Conservation (phyloP, 2,113 vertebrate species). For the Prinia subflava region DNA sequence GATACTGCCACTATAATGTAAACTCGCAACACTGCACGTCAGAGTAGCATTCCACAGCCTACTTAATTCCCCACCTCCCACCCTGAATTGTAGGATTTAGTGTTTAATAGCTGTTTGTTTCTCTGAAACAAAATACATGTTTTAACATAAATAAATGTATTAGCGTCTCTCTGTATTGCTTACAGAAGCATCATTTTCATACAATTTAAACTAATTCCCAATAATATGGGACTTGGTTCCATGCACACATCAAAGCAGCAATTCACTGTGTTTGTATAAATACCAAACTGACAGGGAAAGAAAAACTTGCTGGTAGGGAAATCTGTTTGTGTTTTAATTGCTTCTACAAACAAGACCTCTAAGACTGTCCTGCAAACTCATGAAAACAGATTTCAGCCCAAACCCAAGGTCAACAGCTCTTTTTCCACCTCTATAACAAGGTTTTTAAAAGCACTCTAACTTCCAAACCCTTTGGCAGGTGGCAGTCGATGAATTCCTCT, state of each 20-base stretch:
- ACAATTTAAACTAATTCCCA: constrained; percentile 64
- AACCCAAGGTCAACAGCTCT: background rate
- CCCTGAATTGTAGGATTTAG: background rate
- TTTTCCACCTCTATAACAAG: background rate
- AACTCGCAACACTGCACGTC: constrained; percentile 46
- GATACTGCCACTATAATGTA: constrained; percentile 16
- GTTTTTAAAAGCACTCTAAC: background rate
- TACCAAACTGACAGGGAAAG: background rate
- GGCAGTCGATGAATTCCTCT: background rate
- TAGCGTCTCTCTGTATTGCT: constrained; percentile 53
- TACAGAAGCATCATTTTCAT: constrained; percentile 62
- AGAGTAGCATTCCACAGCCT: constrained; percentile 40
- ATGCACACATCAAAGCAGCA: constrained; percentile 27
- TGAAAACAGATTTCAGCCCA: background rate
- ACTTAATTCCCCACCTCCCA: constrained; percentile 3
- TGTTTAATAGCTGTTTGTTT: constrained; percentile 15
- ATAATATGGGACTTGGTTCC: constrained; percentile 44
- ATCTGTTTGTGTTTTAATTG: background rate
- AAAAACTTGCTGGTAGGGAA: background rate
- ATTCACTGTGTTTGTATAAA: constrained; percentile 45
- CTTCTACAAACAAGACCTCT: background rate
- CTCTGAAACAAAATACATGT: constrained; percentile 60
- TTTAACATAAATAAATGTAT: constrained; percentile 69
- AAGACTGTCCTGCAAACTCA: background rate
- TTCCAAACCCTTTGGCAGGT: background rate